Percentiles rank a stretch among this genome's conserved stretches.
These are phyloP conservation scores for Sarcophaga rosellei DNA, from an alignment of 2,888 invertebrate species.

Conservation along the genomic window DNA sequence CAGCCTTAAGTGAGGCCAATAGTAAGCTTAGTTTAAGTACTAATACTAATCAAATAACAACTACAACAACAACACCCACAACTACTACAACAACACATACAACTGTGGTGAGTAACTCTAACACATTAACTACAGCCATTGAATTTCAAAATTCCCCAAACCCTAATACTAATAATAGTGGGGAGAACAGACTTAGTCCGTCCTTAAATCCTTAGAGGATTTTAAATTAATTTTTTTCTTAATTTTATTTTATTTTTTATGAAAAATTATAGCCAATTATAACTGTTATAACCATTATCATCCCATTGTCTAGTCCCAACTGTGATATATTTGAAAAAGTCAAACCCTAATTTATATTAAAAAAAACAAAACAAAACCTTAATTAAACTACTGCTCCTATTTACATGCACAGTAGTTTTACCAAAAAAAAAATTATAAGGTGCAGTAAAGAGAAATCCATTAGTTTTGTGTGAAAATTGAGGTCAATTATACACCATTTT, in stretches of 20 bases:
- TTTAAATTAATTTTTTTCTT: neutral
- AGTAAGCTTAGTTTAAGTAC: slow-evolving; percentile 52
- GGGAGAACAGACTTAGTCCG: slow-evolving; percentile 25
- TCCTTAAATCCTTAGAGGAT: neutral
- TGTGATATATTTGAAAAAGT: slow-evolving; percentile 79
- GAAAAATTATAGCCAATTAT: slow-evolving; percentile 19
- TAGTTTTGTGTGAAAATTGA: no score
- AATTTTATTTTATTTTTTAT: neutral
- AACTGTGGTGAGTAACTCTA: neutral
- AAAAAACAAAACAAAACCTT: slow-evolving; percentile 13
- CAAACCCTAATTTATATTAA: slow-evolving; percentile 47
- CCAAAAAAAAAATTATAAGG: no score
- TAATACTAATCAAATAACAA: slow-evolving; percentile 32
- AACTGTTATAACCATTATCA: slow-evolving; percentile 42
- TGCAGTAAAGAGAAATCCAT: no score
- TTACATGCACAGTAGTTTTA: no score
- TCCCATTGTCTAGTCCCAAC: slow-evolving; percentile 80
- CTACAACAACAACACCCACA: slow-evolving; percentile 35
- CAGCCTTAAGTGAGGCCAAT: slow-evolving; percentile 26
- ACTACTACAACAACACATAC: slow-evolving; percentile 37
- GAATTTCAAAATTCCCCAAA: slow-evolving; percentile 27
- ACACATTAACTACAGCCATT: neutral
- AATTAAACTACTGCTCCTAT: neutral
- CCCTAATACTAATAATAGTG: neutral
- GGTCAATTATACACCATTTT: no score